A percentile compares a stretch with the other conserved stretches of the same genome.
Conservation (phyloP, 2,888 invertebrate genomes). For the Eupsilia transversa region DNA sequence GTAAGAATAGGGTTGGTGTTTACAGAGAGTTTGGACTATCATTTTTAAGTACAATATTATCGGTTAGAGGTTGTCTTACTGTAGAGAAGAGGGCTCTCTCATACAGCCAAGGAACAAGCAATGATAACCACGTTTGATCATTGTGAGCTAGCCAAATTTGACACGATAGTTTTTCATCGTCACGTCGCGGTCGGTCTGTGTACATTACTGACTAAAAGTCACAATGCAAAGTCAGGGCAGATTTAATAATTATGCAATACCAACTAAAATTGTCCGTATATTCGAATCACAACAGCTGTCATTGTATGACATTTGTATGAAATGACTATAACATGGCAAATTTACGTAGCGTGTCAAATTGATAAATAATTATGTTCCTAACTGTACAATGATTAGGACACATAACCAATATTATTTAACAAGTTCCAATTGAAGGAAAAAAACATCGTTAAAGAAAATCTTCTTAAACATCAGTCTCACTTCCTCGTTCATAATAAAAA, state of each 20-base stretch:
- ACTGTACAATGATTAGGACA: background rate
- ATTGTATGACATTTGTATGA: background rate
- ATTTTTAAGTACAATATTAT: background rate
- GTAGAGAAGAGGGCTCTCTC: background rate
- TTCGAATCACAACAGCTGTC: background rate
- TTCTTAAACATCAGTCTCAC: background rate
- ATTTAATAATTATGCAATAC: background rate
- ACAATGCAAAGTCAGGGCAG: background rate
- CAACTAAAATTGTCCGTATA: background rate
- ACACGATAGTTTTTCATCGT: too few relatives aligned
- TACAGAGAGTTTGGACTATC: conserved; percentile 24
- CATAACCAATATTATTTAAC: background rate
- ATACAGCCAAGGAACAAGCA: background rate
- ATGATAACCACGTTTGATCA: background rate
- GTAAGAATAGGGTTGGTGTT: conserved; percentile 15
- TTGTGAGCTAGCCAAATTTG: background rate
- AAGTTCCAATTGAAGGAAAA: background rate
- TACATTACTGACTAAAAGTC: background rate
- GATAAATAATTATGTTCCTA: background rate
- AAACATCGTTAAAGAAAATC: background rate
- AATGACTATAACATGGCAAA: background rate
- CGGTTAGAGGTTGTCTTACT: background rate
- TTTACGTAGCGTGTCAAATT: background rate
- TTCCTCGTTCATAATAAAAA: conserved; percentile 31
- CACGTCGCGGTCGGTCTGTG: too few relatives aligned